Evolutionary conservation across 2,888 invertebrate species (phyloP), one percentile per base, ranked within the genome.

Genomic region (Creontiades dilutus): DNA sequence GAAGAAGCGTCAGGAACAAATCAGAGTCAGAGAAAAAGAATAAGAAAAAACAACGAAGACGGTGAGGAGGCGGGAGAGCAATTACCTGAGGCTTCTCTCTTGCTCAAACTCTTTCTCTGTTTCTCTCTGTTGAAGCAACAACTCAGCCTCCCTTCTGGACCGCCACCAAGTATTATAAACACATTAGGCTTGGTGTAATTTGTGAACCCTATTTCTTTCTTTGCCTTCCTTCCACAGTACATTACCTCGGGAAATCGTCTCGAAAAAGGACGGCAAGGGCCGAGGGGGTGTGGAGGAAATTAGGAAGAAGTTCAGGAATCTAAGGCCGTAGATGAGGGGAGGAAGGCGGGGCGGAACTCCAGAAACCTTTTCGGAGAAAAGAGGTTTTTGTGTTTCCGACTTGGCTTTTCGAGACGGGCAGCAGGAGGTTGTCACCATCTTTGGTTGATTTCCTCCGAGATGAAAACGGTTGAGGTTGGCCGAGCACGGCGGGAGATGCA

Each of bases 121-220:
- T 46, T 61, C 89, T 57, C 61, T 82, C 61, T 19, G 89, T 37
- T 28, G 89, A 61, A 55, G 82, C 57, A 57, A 61, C 85, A 27
- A 52, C 85, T 85, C 85, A 14, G 37, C 47, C 48, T 78, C 68
- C 68, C 68, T 27, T 68, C 46, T n/a, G 85, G 81, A 37, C 28
- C 82, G 37, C 78, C 87, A 47, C 57, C 86, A 80, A 86, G 90
- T 90, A 90, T 90, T 90, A 90, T 90, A 90, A 90, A 90, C 90
- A 90, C 90, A 90, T 90, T 90, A 90, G 89, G n/a, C 82, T 84
- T 90, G 90, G 82, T 89, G 90, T 90, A 90, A 90, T 90, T 90
- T 90, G 89, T 76, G 86, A 52, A 86, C 68, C 89, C 89, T 84
- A 89, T 89, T 89, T 89, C 89, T 89, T 89, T 89, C 89, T 89